Conservation (phyloP, 2,113 vertebrate genomes). For the Hemibagrus wyckioides region DNA sequence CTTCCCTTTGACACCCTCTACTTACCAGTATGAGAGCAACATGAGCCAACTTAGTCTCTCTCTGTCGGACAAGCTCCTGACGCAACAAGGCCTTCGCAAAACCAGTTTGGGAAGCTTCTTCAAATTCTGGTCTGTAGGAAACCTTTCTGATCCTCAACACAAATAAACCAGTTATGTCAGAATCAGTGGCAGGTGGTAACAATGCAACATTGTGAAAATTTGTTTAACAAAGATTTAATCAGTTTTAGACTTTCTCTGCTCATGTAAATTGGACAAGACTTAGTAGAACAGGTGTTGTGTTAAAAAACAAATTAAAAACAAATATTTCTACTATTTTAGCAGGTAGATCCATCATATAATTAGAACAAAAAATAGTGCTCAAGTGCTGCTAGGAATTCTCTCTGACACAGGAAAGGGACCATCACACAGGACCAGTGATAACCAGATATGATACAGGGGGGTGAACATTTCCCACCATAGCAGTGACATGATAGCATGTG, state of each 20-base stretch:
- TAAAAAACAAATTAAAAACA: not conserved
- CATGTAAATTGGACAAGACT: not conserved
- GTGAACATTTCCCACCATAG: not conserved
- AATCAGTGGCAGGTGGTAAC: not conserved
- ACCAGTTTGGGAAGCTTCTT: conserved; percentile 10
- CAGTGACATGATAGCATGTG: not conserved
- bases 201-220: not conserved
- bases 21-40: conserved; percentile 53
- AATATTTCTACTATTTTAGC: not conserved
- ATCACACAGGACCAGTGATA: not conserved
- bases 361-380: too few species aligned
- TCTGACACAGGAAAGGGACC: not conserved
- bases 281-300: not conserved
- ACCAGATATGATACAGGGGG: not conserved
- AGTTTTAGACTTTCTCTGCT: not conserved
- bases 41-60: conserved; percentile 33
- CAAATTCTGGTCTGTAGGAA: conserved; percentile 37
- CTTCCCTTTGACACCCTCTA: not conserved
- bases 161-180: not conserved
- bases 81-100: conserved; percentile 26
- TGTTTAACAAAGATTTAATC: not conserved
- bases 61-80: conserved; percentile 14
- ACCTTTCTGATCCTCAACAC: conserved; percentile 25
- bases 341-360: not conserved
- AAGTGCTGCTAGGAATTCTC: not conserved